Evolutionary conservation across 2,113 vertebrate genomes (phyloP).

Genomic region (Lichenostomus cassidix): DNA sequence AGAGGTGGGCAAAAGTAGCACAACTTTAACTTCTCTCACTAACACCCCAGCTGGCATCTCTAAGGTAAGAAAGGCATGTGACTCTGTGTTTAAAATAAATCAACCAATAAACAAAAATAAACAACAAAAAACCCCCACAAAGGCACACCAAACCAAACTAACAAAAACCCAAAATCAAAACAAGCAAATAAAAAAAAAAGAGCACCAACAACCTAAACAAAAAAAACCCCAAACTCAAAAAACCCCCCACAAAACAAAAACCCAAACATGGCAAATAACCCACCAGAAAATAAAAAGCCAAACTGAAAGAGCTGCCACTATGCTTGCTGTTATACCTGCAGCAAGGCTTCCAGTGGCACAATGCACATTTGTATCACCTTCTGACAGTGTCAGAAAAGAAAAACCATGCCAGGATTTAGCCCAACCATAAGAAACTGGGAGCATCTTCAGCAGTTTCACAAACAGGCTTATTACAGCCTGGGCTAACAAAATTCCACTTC

Average conservation of each 20-base stretch:
- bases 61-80: background rate
- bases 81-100: background rate
- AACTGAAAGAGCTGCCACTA: background rate
- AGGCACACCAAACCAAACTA: background rate
- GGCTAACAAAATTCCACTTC: background rate
- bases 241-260: background rate
- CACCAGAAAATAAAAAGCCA: background rate
- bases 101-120: background rate
- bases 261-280: background rate
- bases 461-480: background rate
- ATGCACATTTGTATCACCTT: background rate
- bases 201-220: background rate
- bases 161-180: background rate
- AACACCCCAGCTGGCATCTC: no score
- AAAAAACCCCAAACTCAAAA: background rate
- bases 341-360: background rate
- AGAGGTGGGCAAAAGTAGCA: background rate
- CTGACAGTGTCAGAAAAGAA: background rate
- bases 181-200: background rate
- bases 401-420: background rate
- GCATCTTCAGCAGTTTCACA: background rate
- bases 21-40: background rate
- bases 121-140: background rate
- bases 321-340: background rate
- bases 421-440: accelerated